Evolutionary conservation across 2,888 invertebrate species (phyloP), one percentile per base, ranked within the genome.

Genomic region (Cartodere bifasciata): DNA sequence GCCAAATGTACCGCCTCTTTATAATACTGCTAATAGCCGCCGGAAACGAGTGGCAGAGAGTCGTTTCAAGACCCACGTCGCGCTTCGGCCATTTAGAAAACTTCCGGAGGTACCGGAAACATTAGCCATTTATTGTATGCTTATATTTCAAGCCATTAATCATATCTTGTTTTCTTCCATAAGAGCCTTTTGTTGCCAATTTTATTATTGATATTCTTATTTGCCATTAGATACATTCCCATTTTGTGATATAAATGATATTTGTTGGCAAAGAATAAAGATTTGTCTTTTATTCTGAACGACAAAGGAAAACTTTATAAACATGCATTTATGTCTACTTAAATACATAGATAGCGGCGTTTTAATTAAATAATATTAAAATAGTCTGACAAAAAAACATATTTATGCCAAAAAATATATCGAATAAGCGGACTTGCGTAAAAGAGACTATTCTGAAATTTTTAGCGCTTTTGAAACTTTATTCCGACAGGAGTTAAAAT

Each of bases 161-260:
- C 59, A 58, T 58, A 57, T 53, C 53, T 55, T 50, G 52, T 53
- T 58, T 44, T 46, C 44, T 34, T 35, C 41, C 44, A 42, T 47
- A 46, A 43, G 41, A 39, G 36, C 38, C 45, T 43, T 27, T 51
- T 52, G 53, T 50, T 45, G 48, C 44, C 46, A 45, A 52, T 55
- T 56, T 55, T 53, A 53, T 59, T 59, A 59, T 59, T 57, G 57
- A 58, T 57, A 59, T 58, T 53, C 55, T 56, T 56, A 55, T 56
- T 56, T 56, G 55, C 52, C 47, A 49, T 52, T 52, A n/a, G n/a
- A n/a, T n/a, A 56, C 49, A 46, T 45, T 47, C 46, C 53, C 51
- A 52, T 50, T 47, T 48, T 52, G 53, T 46, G 49, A 53, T 55
- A 57, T 56, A 56, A 57, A 57, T 56, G 56, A 55, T 51, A 55